Percentiles rank a stretch among this genome's conserved stretches.
These are phyloP conservation scores for Chironomus riparius DNA, from an alignment of 2,888 invertebrate species.

Conservation along the genomic window DNA sequence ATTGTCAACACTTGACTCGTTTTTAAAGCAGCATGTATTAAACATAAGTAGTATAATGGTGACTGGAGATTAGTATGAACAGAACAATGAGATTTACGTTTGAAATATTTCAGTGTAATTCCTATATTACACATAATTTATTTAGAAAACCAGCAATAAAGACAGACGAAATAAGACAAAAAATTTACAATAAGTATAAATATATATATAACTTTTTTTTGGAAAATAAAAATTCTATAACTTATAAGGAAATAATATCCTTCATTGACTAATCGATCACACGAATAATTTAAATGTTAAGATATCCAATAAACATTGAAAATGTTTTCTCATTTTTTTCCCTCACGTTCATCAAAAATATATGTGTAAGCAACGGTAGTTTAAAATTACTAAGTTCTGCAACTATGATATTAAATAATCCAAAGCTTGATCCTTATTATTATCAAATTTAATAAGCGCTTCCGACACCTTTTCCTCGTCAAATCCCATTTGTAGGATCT, in stretches of 20 bases:
- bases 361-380: not conserved
- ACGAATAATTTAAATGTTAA: not conserved
- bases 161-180: not conserved
- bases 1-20: no score
- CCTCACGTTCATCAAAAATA: not conserved
- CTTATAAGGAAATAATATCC: no score
- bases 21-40: no score
- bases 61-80: no score
- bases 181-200: no score
- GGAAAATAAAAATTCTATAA: no score
- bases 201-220: no score
- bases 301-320: no score
- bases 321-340: no score
- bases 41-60: no score
- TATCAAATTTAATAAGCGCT: constrained; percentile 65
- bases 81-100: no score
- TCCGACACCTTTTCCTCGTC: constrained; percentile 63
- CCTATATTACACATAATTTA: not conserved
- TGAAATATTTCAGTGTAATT: no score
- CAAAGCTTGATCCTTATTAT: constrained; percentile 76
- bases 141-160: not conserved
- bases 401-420: constrained; percentile 69
- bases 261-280: not conserved
- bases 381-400: not conserved
- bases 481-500: constrained; percentile 75